These are phyloP conservation scores for Trinectes maculatus DNA, from an alignment of 2,113 vertebrate species.

Conservation along the genomic window DNA sequence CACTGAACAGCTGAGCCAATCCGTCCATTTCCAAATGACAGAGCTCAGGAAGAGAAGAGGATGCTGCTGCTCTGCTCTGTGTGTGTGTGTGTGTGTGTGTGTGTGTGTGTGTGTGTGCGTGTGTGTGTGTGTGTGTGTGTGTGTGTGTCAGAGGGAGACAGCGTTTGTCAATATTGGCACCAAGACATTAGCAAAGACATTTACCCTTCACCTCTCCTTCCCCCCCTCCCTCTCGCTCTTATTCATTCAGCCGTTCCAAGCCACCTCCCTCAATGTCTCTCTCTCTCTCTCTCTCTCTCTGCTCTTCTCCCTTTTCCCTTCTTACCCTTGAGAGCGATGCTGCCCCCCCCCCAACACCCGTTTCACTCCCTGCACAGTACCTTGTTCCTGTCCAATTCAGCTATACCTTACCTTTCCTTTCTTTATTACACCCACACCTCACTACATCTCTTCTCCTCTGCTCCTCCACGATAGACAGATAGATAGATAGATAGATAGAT, in stretches of 20 bases:
- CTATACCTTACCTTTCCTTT: too few species aligned
- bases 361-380: not conserved
- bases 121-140: constrained; percentile 24
- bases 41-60: constrained; percentile 47
- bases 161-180: constrained; percentile 48
- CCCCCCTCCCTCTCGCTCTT: constrained; percentile 11
- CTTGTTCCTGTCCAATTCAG: constrained; percentile 17
- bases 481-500: not conserved
- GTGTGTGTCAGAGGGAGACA: constrained; percentile 31
- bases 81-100: constrained; percentile 24
- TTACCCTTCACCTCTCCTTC: constrained; percentile 59
- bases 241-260: constrained; percentile 40
- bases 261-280: constrained; percentile 53
- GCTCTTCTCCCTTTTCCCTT: not conserved
- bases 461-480: not conserved
- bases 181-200: constrained; percentile 57
- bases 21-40: constrained; percentile 50
- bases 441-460: not conserved
- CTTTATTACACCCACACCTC: constrained; percentile 9
- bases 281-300: not conserved
- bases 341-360: not conserved
- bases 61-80: constrained; percentile 16
- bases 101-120: constrained; percentile 27
- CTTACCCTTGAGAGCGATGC: constrained; percentile 19
- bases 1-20: constrained; percentile 44